phyloP scores from a whole-genome alignment of 2,113 vertebrate species.

The Rynchops niger region DNA sequence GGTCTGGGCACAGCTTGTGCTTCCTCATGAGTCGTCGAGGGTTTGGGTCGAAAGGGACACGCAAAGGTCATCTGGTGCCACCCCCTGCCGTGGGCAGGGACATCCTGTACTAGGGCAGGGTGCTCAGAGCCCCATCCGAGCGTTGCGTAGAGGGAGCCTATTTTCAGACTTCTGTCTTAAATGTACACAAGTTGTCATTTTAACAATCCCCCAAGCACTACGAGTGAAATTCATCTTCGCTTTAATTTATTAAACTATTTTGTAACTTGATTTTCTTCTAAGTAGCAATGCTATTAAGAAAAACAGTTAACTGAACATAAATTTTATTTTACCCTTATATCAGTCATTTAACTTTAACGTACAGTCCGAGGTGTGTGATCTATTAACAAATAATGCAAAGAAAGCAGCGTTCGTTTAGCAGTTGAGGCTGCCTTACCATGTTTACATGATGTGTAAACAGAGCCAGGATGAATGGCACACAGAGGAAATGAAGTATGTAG shows the following conservation, averaged over 20 bases:
- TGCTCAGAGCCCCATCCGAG: not conserved
- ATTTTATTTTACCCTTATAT: not conserved
- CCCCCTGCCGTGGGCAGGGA: not conserved
- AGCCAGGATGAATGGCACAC: not conserved
- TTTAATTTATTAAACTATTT: not conserved
- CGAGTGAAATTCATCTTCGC: not conserved
- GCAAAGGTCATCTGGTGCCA: not conserved
- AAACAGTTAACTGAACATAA: not conserved
- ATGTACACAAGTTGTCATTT: not conserved
- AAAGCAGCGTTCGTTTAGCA: not conserved
- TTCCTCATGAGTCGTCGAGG: not conserved
- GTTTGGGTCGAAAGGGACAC: not conserved
- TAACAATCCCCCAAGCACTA: not conserved
- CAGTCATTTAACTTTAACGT: not conserved
- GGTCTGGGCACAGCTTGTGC: not conserved
- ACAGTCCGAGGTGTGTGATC: accelerated
- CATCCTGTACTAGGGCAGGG: not conserved
- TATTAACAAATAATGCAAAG: not conserved
- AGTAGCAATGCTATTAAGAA: not conserved
- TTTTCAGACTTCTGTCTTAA: no score
- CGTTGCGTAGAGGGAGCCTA: accelerated
- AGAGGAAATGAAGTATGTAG: not conserved
- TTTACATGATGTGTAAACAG: not conserved
- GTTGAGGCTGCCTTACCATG: not conserved
- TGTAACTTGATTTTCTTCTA: not conserved